Percentiles rank a stretch among this genome's conserved stretches.
Evolutionary conservation across 2,797 vertebrate genomes (phyloP).

Genomic region (Ctenopoma kingsleyae): DNA sequence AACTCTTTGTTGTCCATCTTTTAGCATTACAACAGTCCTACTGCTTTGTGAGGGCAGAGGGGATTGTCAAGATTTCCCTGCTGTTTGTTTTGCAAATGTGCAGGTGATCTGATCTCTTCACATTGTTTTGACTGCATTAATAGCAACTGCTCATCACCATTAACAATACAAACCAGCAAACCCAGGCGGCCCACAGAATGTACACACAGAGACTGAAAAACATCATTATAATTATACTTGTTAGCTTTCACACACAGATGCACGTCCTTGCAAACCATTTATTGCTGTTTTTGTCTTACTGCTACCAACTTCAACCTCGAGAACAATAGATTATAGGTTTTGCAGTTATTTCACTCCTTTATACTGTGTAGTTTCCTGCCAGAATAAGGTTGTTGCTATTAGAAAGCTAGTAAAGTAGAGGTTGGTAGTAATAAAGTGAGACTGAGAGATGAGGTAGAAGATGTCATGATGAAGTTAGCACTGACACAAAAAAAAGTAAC

Average conservation of each 20-base stretch:
- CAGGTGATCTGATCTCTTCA: conserved; percentile 8
- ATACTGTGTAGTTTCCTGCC: not conserved
- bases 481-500: conserved; percentile 26
- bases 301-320: not conserved
- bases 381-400: conserved; percentile 7
- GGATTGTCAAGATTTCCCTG: conserved; percentile 50
- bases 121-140: conserved; percentile 24
- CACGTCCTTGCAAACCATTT: not conserved
- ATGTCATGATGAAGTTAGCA: conserved; percentile 44
- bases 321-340: not conserved
- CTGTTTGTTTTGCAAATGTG: conserved; percentile 69
- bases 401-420: conserved; percentile 15
- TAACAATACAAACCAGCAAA: conserved; percentile 31
- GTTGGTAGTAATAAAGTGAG: conserved; percentile 27
- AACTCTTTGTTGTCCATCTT: conserved; percentile 9
- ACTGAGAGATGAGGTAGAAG: conserved; percentile 36
- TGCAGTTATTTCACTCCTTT: conserved; percentile 7
- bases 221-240: not conserved
- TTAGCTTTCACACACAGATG: not conserved
- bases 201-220: not conserved
- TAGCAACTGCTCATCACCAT: conserved; percentile 38
- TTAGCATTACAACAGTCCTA: conserved; percentile 10
- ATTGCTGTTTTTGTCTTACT: not conserved
- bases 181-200: not conserved
- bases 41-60: conserved; percentile 14